These are phyloP conservation scores for Morpho achilles DNA, from an alignment of 2,888 invertebrate species.

Conservation along the genomic window DNA sequence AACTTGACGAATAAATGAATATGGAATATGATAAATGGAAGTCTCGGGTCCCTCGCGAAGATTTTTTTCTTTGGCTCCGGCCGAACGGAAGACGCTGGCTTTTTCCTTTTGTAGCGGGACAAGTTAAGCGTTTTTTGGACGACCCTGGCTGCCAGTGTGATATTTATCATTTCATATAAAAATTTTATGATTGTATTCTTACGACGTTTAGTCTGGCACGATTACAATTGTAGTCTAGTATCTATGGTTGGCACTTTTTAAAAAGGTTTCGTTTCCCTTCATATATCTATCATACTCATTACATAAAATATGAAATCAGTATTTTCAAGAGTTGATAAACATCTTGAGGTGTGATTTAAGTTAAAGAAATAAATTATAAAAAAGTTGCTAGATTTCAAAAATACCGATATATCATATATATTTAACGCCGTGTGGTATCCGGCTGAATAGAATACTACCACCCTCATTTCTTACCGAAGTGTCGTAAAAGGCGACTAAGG, in stretches of 20 bases:
- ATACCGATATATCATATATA: too few relatives aligned
- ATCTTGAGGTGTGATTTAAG: neutral
- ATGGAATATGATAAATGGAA: constrained; percentile 80
- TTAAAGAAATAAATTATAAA: too few relatives aligned
- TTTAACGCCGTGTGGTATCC: too few relatives aligned
- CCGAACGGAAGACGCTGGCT: constrained; percentile 78
- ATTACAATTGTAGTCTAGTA: neutral
- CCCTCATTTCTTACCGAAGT: too few relatives aligned
- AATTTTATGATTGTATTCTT: constrained; percentile 58
- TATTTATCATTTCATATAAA: constrained; percentile 76
- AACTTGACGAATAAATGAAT: constrained; percentile 80
- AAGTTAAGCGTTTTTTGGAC: constrained; percentile 78
- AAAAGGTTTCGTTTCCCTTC: too few relatives aligned
- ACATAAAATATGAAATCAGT: too few relatives aligned
- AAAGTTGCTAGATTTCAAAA: too few relatives aligned
- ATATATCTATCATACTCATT: too few relatives aligned
- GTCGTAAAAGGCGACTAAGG: too few relatives aligned
- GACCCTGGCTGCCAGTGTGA: constrained; percentile 62
- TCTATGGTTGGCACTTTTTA: too few relatives aligned
- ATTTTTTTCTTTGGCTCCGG: constrained; percentile 75
- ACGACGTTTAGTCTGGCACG: constrained; percentile 36
- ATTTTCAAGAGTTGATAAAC: too few relatives aligned
- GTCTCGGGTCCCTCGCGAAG: constrained; percentile 74
- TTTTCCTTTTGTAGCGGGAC: constrained; percentile 78
- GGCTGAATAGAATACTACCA: too few relatives aligned